Percentiles rank a stretch among this genome's conserved stretches.
These are phyloP conservation scores for Eolophus roseicapilla DNA, from an alignment of 2,113 vertebrate species.

Conservation along the genomic window DNA sequence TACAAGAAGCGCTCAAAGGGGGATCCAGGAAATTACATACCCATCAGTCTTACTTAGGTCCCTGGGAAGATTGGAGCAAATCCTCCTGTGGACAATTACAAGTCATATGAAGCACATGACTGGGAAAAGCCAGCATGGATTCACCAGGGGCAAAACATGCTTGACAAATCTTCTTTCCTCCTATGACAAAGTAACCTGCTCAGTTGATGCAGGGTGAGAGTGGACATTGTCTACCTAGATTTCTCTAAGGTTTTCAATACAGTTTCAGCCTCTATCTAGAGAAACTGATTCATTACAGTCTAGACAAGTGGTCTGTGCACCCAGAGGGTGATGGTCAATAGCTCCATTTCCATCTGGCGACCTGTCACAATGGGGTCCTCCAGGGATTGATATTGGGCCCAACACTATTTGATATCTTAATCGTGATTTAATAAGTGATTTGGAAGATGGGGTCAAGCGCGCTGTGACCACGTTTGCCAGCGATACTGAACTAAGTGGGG, in stretches of 20 bases:
- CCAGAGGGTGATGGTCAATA: not conserved
- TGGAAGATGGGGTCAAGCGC: not conserved
- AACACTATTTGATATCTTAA: not conserved
- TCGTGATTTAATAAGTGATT: not conserved
- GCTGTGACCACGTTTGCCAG: not conserved
- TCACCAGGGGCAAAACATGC: not conserved
- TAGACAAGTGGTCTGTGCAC: not conserved
- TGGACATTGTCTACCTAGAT: not conserved
- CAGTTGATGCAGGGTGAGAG: not conserved
- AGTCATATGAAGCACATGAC: not conserved
- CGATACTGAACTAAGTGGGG: not conserved
- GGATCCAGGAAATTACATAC: not conserved
- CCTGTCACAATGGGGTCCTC: not conserved
- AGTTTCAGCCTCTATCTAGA: not conserved
- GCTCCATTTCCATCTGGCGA: not conserved
- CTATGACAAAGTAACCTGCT: not conserved
- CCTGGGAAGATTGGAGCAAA: not conserved
- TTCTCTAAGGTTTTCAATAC: not conserved
- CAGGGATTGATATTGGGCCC: not conserved
- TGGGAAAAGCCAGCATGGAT: not conserved
- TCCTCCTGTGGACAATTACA: not conserved
- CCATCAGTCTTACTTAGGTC: not conserved
- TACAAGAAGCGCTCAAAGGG: not conserved
- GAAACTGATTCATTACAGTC: not conserved
- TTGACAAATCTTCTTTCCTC: not conserved